These are phyloP conservation scores for Cyprinodon tularosa DNA, from an alignment of 2,113 vertebrate genomes.

Conservation along the genomic window DNA sequence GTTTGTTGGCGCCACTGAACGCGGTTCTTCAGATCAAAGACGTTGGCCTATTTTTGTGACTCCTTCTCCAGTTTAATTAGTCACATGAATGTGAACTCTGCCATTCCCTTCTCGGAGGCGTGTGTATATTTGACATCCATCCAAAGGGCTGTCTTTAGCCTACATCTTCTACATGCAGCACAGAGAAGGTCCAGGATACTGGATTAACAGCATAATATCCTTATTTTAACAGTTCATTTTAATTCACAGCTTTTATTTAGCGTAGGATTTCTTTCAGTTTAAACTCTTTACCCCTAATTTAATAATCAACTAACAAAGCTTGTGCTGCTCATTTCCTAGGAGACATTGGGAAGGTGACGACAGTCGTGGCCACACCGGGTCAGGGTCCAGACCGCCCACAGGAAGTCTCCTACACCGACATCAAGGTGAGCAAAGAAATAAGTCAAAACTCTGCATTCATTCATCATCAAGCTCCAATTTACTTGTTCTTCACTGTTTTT, in stretches of 20 bases:
- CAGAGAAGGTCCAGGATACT: constrained; percentile 40
- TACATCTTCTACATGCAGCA: constrained; percentile 38
- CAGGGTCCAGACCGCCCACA: constrained; percentile 91
- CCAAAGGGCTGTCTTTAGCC: constrained; percentile 49
- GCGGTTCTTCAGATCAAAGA: constrained; percentile 29
- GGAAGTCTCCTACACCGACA: constrained; percentile 93
- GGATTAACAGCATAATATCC: background rate
- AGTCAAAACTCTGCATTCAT: background rate
- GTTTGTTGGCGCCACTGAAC: constrained; percentile 6
- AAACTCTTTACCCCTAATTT: background rate
- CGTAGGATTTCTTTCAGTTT: constrained; percentile 5
- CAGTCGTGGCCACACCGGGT: constrained; percentile 90
- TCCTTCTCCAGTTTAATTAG: constrained; percentile 47
- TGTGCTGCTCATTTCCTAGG: constrained; percentile 69
- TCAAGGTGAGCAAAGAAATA: constrained; percentile 80
- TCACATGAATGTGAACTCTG: constrained; percentile 45
- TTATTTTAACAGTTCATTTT: background rate
- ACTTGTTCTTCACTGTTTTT: too few species aligned
- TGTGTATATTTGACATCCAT: constrained; percentile 33
- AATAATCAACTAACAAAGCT: background rate
- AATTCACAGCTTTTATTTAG: background rate
- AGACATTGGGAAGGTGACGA: constrained; percentile 91
- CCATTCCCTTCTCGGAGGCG: constrained; percentile 34
- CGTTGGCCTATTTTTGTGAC: constrained; percentile 44
- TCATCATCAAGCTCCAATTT: too few species aligned